Percentiles rank a stretch among this genome's conserved stretches.
Evolutionary conservation across 1,140 invertebrate genomes (phyloP).

Genomic region (Neelides sp.): DNA sequence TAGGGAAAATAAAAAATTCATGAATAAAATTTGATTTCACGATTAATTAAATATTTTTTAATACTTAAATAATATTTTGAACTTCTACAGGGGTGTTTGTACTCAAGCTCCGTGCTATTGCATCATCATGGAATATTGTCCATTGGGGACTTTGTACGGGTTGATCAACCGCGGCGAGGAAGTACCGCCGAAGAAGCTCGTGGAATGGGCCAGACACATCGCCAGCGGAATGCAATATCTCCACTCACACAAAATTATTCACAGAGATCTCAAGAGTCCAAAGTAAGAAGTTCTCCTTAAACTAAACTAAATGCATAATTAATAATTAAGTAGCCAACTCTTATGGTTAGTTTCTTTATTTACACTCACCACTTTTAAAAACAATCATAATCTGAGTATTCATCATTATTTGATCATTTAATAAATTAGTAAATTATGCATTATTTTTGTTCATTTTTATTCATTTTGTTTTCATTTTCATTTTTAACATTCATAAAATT

Average conservation of each 20-base stretch:
- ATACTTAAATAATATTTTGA: too few relatives aligned
- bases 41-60: neutral
- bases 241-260: conserved; percentile 92
- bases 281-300: conserved; percentile 79
- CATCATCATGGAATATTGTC: conserved; percentile 97
- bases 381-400: too few relatives aligned
- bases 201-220: conserved; percentile 90
- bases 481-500: too few relatives aligned
- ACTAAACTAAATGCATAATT: too few relatives aligned
- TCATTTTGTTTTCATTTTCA: too few relatives aligned
- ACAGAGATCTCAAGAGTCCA: conserved; percentile 88
- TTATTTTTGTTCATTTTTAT: too few relatives aligned
- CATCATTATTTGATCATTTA: too few relatives aligned
- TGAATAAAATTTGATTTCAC: neutral
- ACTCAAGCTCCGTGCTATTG: conserved; percentile 86
- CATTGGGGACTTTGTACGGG: conserved; percentile 85
- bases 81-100: conserved; percentile 65
- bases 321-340: too few relatives aligned
- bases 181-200: conserved; percentile 67
- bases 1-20: neutral
- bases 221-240: conserved; percentile 92
- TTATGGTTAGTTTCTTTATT: too few relatives aligned
- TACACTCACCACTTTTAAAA: too few relatives aligned
- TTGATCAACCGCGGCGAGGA: conserved; percentile 64
- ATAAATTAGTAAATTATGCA: too few relatives aligned